These are phyloP conservation scores for Puma concolor DNA, from an alignment of 2,113 vertebrate genomes.

Conservation along the genomic window DNA sequence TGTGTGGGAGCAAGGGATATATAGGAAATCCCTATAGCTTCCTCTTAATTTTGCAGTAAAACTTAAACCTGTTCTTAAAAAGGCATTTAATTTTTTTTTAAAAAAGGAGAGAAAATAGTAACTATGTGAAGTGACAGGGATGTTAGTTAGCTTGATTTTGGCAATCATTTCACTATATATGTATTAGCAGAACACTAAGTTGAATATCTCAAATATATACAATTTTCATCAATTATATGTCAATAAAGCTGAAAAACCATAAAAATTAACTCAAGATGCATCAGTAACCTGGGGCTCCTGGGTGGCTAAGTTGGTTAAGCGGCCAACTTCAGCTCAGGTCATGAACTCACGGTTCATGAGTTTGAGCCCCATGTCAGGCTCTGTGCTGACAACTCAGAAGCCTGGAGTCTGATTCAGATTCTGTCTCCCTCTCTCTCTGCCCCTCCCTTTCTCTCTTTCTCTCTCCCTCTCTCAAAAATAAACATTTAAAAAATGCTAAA, in stretches of 20 bases:
- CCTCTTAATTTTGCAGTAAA: background rate
- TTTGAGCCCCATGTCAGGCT: no score
- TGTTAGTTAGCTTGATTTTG: background rate
- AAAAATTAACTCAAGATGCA: background rate
- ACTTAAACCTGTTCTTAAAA: background rate
- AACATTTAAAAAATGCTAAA: no score
- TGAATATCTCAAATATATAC: background rate
- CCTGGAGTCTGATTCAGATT: no score
- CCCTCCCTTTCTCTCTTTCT: no score
- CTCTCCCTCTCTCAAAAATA: no score
- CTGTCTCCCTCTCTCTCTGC: no score
- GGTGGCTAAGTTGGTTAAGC: no score
- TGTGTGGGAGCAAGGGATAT: background rate
- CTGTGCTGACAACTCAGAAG: no score
- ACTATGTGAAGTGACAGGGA: background rate
- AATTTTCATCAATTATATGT: background rate
- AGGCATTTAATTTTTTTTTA: background rate
- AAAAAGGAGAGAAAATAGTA: background rate
- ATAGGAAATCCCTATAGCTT: background rate
- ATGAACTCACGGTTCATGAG: no score
- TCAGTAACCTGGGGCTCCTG: background rate
- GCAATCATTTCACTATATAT: background rate
- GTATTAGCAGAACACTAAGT: background rate
- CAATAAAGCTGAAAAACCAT: background rate
- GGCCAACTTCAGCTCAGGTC: no score